phyloP scores from a whole-genome alignment of 2,888 invertebrate genomes.

The Parnassius apollo region DNA sequence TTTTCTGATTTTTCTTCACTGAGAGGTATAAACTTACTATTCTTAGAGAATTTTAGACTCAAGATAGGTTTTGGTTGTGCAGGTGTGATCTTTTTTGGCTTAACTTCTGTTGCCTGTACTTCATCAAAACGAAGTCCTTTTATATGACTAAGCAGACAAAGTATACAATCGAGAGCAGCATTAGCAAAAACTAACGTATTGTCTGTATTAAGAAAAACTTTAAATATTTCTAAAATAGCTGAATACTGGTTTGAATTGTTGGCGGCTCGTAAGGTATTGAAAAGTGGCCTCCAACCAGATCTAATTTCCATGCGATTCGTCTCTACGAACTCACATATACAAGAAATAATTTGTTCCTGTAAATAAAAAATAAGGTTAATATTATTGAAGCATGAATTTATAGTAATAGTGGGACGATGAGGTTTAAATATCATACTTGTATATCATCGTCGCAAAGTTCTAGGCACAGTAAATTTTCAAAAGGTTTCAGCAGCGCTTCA shows the following conservation, averaged over 20 bases:
- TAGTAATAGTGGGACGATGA: neutral
- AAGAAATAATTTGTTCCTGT: slow-evolving; percentile 94
- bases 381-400: slow-evolving; percentile 5
- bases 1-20: slow-evolving; percentile 74
- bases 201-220: slow-evolving; percentile 95
- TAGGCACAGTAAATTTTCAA: slow-evolving; percentile 95
- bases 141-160: slow-evolving; percentile 90
- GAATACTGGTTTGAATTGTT: slow-evolving; percentile 86
- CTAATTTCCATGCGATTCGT: slow-evolving; percentile 95
- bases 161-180: slow-evolving; percentile 95
- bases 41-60: slow-evolving; percentile 69
- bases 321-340: slow-evolving; percentile 97
- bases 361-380: slow-evolving; percentile 37
- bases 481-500: slow-evolving; percentile 96
- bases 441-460: slow-evolving; percentile 97
- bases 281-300: slow-evolving; percentile 97
- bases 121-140: slow-evolving; percentile 85
- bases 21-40: slow-evolving; percentile 72
- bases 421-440: slow-evolving; percentile 80
- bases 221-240: slow-evolving; percentile 93
- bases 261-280: slow-evolving; percentile 95
- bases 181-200: slow-evolving; percentile 96
- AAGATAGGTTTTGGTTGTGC: slow-evolving; percentile 63
- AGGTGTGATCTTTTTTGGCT: slow-evolving; percentile 58
- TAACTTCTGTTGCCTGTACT: slow-evolving; percentile 67